Conservation (phyloP, 2,888 invertebrate genomes). For the Latrodectus hesperus region DNA sequence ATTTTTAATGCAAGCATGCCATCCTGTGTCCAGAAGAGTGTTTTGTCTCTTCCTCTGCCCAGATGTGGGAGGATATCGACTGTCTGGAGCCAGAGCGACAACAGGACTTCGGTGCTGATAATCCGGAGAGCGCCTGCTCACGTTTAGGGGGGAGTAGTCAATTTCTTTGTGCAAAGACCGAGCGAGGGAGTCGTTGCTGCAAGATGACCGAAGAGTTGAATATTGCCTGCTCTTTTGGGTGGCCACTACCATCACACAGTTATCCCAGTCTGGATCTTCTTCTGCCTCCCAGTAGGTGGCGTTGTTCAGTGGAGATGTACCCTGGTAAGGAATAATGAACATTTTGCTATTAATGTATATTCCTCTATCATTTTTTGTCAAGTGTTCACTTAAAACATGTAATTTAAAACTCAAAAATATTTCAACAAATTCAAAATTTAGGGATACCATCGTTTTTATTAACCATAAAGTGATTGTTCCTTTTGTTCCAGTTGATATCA, state of each 20-base stretch:
- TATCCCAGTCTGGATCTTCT: constrained; percentile 65
- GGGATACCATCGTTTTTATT: too few relatives aligned
- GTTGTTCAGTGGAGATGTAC: constrained; percentile 58
- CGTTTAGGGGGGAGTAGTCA: constrained; percentile 55
- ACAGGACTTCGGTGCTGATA: not conserved
- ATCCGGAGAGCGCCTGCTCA: constrained; percentile 50
- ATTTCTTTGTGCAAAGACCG: constrained; percentile 63
- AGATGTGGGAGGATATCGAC: constrained; percentile 34
- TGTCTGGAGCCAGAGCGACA: constrained; percentile 38
- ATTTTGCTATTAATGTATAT: too few relatives aligned
- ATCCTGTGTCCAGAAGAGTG: constrained; percentile 52
- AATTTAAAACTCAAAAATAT: too few relatives aligned
- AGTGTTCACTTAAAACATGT: too few relatives aligned
- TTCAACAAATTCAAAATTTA: too few relatives aligned
- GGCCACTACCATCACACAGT: constrained; percentile 61
- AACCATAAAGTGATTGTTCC: too few relatives aligned
- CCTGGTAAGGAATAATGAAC: constrained; percentile 1
- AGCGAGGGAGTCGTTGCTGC: constrained; percentile 53
- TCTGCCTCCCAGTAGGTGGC: constrained; percentile 64
- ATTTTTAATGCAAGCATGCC: constrained; percentile 61
- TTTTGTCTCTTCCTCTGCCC: constrained; percentile 56
- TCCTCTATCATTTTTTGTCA: too few relatives aligned
- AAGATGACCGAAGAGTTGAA: constrained; percentile 17
- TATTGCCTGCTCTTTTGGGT: constrained; percentile 21
- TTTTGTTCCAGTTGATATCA: too few relatives aligned